phyloP scores from a whole-genome alignment of 2,888 invertebrate genomes.

The Flexamia atlantica region DNA sequence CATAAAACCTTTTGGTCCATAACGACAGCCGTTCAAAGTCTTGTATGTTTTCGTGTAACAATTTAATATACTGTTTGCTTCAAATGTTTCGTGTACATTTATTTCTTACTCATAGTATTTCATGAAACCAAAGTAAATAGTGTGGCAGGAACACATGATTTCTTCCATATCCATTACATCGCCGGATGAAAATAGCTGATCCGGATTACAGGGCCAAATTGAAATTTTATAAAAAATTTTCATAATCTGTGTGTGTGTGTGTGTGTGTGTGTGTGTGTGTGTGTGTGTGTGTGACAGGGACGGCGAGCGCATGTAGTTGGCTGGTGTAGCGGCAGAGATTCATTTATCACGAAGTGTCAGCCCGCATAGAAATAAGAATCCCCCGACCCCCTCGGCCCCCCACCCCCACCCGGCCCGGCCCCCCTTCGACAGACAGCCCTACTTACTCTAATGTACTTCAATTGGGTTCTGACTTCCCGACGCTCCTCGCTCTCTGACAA shows the following conservation, averaged over 20 bases:
- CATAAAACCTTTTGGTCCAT: too few species aligned
- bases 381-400: not conserved
- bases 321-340: conserved; percentile 33
- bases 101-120: too few species aligned
- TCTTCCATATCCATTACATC: too few species aligned
- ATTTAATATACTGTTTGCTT: too few species aligned
- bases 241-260: not conserved
- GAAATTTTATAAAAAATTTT: not conserved
- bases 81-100: too few species aligned
- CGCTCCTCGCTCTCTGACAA: conserved; percentile 29
- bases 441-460: conserved; percentile 56
- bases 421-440: conserved; percentile 17
- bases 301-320: conserved; percentile 1
- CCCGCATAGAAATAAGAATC: conserved; percentile 56
- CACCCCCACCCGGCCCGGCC: not conserved
- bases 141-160: too few species aligned
- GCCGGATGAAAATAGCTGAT: too few species aligned
- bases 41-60: too few species aligned
- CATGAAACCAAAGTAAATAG: too few species aligned
- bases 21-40: too few species aligned
- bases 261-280: not conserved
- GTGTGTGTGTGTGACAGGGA: not conserved
- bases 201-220: too few species aligned
- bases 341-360: conserved; percentile 45
- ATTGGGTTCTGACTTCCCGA: conserved; percentile 33